Percentiles rank a stretch among this genome's conserved stretches.
These are phyloP conservation scores for Hypotaenidia philippensis DNA, from an alignment of 2,797 vertebrate species.

Conservation along the genomic window DNA sequence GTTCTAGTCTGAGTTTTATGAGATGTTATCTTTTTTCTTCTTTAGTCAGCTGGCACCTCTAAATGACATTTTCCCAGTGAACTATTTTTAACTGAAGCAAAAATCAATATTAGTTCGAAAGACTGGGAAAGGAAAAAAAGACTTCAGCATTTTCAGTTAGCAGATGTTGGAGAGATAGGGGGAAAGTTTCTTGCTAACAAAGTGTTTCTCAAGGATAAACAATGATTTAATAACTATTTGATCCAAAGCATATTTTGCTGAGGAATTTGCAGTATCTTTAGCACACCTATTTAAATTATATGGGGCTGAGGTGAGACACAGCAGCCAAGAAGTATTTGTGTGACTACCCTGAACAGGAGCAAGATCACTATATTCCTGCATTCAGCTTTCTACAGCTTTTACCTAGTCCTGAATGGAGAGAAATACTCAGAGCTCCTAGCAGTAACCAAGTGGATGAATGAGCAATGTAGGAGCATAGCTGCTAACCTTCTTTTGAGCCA, in stretches of 20 bases:
- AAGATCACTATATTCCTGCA: neutral
- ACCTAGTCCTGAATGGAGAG: neutral
- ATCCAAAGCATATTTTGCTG: neutral
- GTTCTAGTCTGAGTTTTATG: neutral
- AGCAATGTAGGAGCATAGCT: neutral
- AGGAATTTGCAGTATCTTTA: neutral
- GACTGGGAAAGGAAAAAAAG: constrained; percentile 40
- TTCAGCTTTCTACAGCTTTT: neutral
- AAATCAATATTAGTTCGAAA: constrained; percentile 66
- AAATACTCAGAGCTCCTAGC: neutral
- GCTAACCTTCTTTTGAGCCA: neutral
- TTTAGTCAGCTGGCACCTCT: constrained; percentile 50
- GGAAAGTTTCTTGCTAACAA: constrained; percentile 31
- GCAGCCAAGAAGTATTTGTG: neutral
- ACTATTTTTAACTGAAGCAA: constrained; percentile 59
- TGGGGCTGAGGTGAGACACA: neutral
- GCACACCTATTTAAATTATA: neutral
- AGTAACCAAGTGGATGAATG: neutral
- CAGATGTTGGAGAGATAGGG: constrained; percentile 32
- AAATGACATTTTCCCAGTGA: constrained; percentile 61
- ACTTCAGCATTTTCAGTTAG: constrained; percentile 47
- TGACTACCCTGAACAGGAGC: neutral
- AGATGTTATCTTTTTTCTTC: constrained; percentile 22
- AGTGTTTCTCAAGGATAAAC: constrained; percentile 47
- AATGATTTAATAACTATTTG: constrained; percentile 22